Evolutionary conservation across 2,888 invertebrate species (phyloP), one percentile per base, ranked within the genome.

Genomic region (Onchidella celtica): DNA sequence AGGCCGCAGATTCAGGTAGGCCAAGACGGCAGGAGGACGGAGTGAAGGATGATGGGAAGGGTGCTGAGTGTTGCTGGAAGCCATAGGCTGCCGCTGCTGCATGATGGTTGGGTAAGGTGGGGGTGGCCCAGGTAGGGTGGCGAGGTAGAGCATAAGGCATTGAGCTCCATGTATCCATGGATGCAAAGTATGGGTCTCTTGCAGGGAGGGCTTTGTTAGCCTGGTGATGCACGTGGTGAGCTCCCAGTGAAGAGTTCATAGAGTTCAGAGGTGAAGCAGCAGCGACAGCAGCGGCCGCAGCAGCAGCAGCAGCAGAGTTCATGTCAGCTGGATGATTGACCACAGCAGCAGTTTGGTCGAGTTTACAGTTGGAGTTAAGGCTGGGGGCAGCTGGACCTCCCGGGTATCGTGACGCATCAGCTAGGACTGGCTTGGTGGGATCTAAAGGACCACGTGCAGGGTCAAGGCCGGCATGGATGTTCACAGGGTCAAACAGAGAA

Each of bases 21-120:
- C 84, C 75, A 68, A 85, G 79, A 14, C 76, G 81, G 57, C 83
- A 83, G 34, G 85, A 84, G 83, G 77, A 81, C n/a, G 74, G 68
- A 57, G 74, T 36, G 59, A 84, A 82, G 11, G 84, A 61, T 57
- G 61, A 77, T 40, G 80, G 63, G 59, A 80, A 84, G 4, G 70
- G 70, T 59, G 70, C 61, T 1, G 82, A 21, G 57, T 65, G 77
- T 38, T 82, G 74, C 40, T 79, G 84, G 47, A 84, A 84, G 47
- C 82, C 82, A 27, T 84, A 84, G 3, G 82, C 80, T 0, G 83
- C 69, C 24, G 81, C 81, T 4, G 81, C 81, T 29, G 78, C 47
- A 36, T 66, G 77, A 34, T 77, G 77, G 36, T 66, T 81, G 55
- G 74, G 69, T 17, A 81, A 32, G 55, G 77, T 70, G 63, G 77